phyloP scores from a whole-genome alignment of 2,888 invertebrate species.

The Entomobrya proxima region DNA sequence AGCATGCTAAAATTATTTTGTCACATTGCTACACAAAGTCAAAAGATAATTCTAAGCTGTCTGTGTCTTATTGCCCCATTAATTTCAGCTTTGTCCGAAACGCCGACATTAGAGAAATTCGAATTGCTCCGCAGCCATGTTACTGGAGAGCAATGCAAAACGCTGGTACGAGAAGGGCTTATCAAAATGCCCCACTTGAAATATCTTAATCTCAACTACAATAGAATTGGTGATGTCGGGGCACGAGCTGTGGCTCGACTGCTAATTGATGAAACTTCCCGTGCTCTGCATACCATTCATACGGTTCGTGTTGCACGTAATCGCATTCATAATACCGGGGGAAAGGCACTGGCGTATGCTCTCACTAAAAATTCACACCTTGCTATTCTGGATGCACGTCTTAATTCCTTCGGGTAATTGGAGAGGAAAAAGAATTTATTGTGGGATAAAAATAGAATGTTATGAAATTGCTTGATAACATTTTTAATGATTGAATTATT shows the following conservation, averaged over 20 bases:
- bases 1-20: background rate
- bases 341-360: constrained; percentile 73
- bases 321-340: constrained; percentile 71
- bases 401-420: constrained; percentile 72
- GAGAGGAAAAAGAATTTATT: too few species aligned
- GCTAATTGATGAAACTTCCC: constrained; percentile 64
- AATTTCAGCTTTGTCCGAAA: constrained; percentile 62
- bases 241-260: constrained; percentile 73
- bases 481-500: too few species aligned
- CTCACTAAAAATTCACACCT: constrained; percentile 69
- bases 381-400: constrained; percentile 64
- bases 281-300: constrained; percentile 70
- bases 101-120: constrained; percentile 69
- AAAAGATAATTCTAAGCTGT: background rate
- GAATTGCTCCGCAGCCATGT: constrained; percentile 72
- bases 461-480: too few species aligned
- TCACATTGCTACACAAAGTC: background rate
- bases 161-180: constrained; percentile 72
- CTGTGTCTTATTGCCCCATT: constrained; percentile 13
- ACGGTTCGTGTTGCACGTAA: constrained; percentile 71
- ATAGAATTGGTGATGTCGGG: constrained; percentile 71
- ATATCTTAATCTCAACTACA: constrained; percentile 73
- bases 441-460: too few species aligned
- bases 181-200: constrained; percentile 73
- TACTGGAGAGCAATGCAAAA: constrained; percentile 72